phyloP scores from a whole-genome alignment of 2,888 invertebrate genomes.

The Masnerella sp. region DNA sequence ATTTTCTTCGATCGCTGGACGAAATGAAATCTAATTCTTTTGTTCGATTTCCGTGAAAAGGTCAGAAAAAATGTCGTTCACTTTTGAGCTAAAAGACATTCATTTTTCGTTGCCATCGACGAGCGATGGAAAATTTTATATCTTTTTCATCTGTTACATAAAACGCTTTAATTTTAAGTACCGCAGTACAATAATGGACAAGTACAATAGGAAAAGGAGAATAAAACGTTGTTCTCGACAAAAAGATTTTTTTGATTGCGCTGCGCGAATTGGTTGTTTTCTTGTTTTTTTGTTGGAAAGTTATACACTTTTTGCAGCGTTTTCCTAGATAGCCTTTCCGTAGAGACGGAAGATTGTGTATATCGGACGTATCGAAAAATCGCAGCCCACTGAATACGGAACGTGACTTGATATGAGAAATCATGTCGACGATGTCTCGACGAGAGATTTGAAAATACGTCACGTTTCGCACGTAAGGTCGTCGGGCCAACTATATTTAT shows the following conservation, averaged over 20 bases:
- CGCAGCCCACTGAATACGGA: conserved; percentile 44
- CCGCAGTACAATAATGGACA: too few species aligned
- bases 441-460: conserved; percentile 51
- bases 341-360: conserved; percentile 32
- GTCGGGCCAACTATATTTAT: conserved; percentile 40
- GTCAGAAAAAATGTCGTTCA: not conserved
- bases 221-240: too few species aligned
- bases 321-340: conserved; percentile 33
- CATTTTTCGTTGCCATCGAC: not conserved
- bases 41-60: not conserved
- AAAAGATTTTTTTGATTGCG: conserved; percentile 1
- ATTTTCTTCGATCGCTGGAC: not conserved
- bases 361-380: conserved; percentile 35
- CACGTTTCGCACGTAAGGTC: conserved; percentile 48
- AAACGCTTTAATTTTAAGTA: too few species aligned
- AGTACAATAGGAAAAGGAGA: too few species aligned
- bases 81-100: conserved; percentile 1
- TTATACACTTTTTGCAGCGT: conserved; percentile 22
- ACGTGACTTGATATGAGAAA: conserved; percentile 52
- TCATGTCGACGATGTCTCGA: conserved; percentile 41
- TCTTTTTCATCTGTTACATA: conserved; percentile 20
- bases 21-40: not conserved
- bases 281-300: conserved; percentile 17
- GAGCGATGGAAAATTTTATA: conserved; percentile 54
- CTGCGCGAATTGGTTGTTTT: not conserved